Evolutionary conservation across 2,113 vertebrate genomes (phyloP), one percentile per base, ranked within the genome.

Genomic region (Panthera uncia): DNA sequence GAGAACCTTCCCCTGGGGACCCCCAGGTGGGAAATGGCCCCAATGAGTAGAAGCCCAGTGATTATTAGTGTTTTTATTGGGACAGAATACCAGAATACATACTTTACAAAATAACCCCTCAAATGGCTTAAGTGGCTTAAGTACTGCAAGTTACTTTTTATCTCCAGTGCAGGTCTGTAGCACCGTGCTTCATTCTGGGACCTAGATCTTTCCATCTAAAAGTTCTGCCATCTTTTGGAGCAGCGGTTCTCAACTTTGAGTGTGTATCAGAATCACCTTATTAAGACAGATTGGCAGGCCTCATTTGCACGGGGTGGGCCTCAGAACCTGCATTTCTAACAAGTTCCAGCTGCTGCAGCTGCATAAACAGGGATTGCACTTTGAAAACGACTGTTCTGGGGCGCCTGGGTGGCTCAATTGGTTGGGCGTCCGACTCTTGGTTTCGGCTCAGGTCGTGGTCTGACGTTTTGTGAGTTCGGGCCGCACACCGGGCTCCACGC

Each of bases 261-360:
- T 38, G 36, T 38, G 36, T 82, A 29, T 52, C 68, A 29, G 6
- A 45, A 38, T n/a, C n/a, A 23, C 33, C 9, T 52, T 74, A 73
- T 89, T 31, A 50, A 82, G 68, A 61, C 31, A 5, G 69, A 2
- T 48, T 15, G 3, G 71, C 41, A 14, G 71, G 81, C 25, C 31
- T n/a, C 31, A 7, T 14, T 6, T 63, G 63, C 31, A 2, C 12
- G 19, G 3, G 2, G 12, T 29, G 7, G 71, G 45, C 89, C 85
- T 74, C 94, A 81, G 94, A 90, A 48, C 45, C 38, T 73, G 82
- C 82, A 57, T 66, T 92, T 66, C 4, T 31, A 57, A 31, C 71
- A 74, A 81, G n/a, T 76, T 86, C 45, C 45, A 7, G 66, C 36
- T 2, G 15, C 2, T 18, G 69, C 41, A 18, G 27, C 48, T 68